Evolutionary conservation across 2,797 vertebrate species (phyloP), one percentile per base, ranked within the genome.

Genomic region (Melanotaenia parkinsoni): DNA sequence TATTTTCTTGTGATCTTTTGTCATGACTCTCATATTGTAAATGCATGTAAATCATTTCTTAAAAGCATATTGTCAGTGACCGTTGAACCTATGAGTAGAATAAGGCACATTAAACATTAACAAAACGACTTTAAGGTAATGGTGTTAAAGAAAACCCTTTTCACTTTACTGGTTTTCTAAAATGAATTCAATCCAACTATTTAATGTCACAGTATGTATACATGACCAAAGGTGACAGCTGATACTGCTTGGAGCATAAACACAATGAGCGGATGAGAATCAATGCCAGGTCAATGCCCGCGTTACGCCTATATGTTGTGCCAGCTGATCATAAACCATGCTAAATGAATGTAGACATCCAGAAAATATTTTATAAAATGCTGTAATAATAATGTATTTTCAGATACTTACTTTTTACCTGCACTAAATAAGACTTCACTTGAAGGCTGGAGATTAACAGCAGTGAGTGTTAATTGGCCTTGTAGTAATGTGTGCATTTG

Each of bases 261-360:
- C 69, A 61, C 60, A 62, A 62, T 51, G 59, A 78, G 57, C 62
- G 74, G 69, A 67, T 74, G 67, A 38, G 13, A 83, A 90, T 93
- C 47, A 76, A 53, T 91, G 91, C 85, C 88, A 89, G 89, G 91
- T 92, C 91, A 91, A 30, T 70, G 83, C 70, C 47, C 74, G 58
- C 72, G 59, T 28, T 47, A 53, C 70, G 53, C 72, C 80, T 78
- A 68, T 87, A 83, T 63, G 73, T 77, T 79, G 60, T 81, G 63
- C 63, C 62, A 76, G 82, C 80, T 88, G 70, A 87, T 89, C 82
- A 80, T 73, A 56, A 73, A 82, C 20, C 67, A 63, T 57, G 60
- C n/a, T 50, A 65, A 77, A 76, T 62, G 60, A 47, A 66, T 32
- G 24, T 38, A 32, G 58, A 80, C 65, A 70, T 62, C 47, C 51